Base-by-base conservation (phyloP, 1,140 invertebrate species). In the Bombus turneri region DNA sequence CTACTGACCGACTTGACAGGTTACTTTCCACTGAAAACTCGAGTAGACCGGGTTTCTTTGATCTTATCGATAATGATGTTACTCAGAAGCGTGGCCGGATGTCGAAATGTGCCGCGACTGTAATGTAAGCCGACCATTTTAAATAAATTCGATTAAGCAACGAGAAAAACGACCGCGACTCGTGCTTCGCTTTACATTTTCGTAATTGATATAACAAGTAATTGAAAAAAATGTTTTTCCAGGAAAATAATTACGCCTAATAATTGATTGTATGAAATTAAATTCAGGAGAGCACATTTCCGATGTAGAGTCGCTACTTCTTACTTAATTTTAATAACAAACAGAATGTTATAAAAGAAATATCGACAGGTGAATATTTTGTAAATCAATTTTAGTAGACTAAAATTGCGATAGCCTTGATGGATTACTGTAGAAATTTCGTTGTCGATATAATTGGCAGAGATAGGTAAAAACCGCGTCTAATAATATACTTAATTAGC, bases 21-120 rank as follows among this genome's bases (percentile, higher is more conserved):
- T 34, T 72, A 85, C 83, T 81, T 85, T 85, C 77, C 57, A 66
- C 83, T 85, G 78, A 80, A 84, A 85, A 85, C 83, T 85, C 78
- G 43, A 28, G 69, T 66, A 81, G 34, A 81, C 78, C 71, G 34
- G 71, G 57, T 74, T 81, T 74, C 77, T 79, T 85, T 85, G 83
- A 85, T 85, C 68, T 85, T 85, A 85, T 81, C 83, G 59, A 81
- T 81, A 74, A 85, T 57, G 78, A 85, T 66, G 71, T 85, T 81
- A 81, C 77, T 12, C 41, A 80, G 76, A 85, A 85, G 69, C 68
- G 28, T 66, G 31, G 53, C 43, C 69, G 77, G 43, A 85, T 85
- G 77, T 85, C 69, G 83, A 85, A 85, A 85, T 12, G n/a, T 10
- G 34, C 22, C 28, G n/a, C 28, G 28, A 39, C 9, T 39, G 25